These are phyloP conservation scores for Tetragonula carbonaria DNA, from an alignment of 2,888 invertebrate genomes.

Conservation along the genomic window DNA sequence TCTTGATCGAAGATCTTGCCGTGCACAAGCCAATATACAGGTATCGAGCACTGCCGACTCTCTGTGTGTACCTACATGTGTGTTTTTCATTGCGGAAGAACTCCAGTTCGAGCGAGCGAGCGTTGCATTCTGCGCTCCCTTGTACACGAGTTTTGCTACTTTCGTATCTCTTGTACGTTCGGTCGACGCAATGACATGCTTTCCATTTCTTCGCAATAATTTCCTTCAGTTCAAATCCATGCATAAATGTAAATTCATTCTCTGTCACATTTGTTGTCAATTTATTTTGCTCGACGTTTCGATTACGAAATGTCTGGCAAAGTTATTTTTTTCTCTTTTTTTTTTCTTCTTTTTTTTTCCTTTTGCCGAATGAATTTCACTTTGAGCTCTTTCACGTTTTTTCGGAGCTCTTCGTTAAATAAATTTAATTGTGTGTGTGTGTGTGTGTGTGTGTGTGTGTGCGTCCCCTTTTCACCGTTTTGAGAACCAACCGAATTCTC, in stretches of 20 bases:
- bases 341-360: neutral
- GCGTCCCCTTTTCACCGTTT: neutral
- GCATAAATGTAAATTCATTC: neutral
- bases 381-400: conserved; percentile 29
- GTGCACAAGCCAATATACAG: conserved; percentile 47
- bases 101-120: conserved; percentile 39
- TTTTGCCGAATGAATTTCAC: neutral
- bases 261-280: neutral
- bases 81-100: conserved; percentile 63
- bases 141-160: conserved; percentile 29
- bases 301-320: neutral
- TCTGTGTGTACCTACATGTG: conserved; percentile 24
- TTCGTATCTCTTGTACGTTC: conserved; percentile 6
- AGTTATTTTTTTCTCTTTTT: neutral
- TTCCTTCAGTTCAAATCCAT: neutral
- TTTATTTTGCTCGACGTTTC: neutral
- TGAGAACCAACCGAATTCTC: conserved; percentile 30
- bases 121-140: conserved; percentile 32
- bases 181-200: conserved; percentile 6
- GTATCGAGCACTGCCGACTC: conserved; percentile 16
- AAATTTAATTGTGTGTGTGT: conserved; percentile 20
- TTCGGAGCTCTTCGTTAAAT: neutral
- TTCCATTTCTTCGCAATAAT: neutral
- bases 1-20: conserved; percentile 67
- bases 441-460: too few species aligned